Conservation (phyloP, 2,797 vertebrate genomes). For the Morelia viridis region DNA sequence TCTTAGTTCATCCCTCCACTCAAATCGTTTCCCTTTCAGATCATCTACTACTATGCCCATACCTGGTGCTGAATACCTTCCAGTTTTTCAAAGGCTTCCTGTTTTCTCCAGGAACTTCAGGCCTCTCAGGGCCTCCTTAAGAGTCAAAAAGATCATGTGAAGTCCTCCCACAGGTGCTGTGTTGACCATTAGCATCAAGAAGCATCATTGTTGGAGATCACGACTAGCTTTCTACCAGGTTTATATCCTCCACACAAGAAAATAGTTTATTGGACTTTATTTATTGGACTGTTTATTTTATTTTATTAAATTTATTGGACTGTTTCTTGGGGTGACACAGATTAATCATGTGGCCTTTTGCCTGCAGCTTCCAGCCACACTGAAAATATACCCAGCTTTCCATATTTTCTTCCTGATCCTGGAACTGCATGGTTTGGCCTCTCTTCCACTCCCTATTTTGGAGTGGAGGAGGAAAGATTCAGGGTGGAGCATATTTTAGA, state of each 20-base stretch:
- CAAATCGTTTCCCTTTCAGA: neutral
- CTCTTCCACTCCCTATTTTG: neutral
- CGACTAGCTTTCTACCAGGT: neutral
- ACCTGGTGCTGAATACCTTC: neutral
- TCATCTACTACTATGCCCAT: neutral
- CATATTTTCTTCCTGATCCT: neutral
- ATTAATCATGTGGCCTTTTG: neutral
- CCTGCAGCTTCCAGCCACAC: neutral
- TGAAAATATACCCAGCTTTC: neutral
- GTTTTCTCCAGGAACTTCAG: neutral
- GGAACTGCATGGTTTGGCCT: neutral
- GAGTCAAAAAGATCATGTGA: neutral
- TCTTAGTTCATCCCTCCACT: neutral
- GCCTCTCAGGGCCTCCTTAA: neutral
- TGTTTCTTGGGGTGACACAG: neutral
- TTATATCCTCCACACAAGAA: neutral
- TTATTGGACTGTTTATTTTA: neutral
- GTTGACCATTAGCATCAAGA: neutral
- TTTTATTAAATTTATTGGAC: neutral
- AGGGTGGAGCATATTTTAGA: neutral
- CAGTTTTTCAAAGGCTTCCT: neutral
- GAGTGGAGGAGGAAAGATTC: neutral
- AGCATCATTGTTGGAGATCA: neutral
- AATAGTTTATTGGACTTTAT: neutral
- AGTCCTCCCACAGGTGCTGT: neutral